Evolutionary conservation across 1,140 invertebrate genomes (phyloP).

Genomic region (Halotydeus destructor): DNA sequence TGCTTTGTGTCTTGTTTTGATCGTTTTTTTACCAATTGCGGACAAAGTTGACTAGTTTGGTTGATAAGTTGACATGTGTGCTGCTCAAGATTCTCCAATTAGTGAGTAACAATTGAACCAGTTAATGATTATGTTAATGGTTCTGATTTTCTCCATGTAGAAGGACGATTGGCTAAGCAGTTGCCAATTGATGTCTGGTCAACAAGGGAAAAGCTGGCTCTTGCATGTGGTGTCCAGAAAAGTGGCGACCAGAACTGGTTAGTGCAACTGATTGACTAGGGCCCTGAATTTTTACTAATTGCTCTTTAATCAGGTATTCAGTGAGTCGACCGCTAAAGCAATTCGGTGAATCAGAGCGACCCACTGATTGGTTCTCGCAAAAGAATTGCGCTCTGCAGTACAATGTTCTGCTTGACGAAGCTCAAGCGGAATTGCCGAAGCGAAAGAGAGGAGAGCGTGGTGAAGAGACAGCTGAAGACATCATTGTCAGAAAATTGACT

Average conservation of each 20-base stretch:
- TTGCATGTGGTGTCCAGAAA: constrained; percentile 62
- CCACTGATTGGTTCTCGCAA: constrained; percentile 71
- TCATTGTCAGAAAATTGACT: constrained; percentile 51
- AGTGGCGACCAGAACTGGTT: constrained; percentile 83
- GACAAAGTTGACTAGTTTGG: too few species aligned
- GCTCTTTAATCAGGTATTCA: constrained; percentile 37
- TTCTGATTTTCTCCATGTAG: too few species aligned
- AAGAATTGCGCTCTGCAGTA: constrained; percentile 80
- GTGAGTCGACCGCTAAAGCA: constrained; percentile 55
- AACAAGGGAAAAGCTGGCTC: constrained; percentile 51
- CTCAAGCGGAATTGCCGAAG: constrained; percentile 41
- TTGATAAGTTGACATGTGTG: too few species aligned
- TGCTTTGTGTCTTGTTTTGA: too few species aligned
- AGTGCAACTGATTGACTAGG: constrained; percentile 9
- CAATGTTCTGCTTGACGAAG: constrained; percentile 52
- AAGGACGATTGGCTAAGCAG: background rate
- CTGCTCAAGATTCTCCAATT: too few species aligned
- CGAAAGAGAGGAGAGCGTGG: constrained; percentile 51
- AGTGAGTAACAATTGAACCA: too few species aligned
- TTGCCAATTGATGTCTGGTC: constrained; percentile 49
- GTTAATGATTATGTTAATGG: too few species aligned
- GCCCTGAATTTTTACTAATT: background rate
- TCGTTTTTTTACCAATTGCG: too few species aligned
- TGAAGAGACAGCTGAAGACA: constrained; percentile 50
- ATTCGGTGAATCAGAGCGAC: constrained; percentile 42